phyloP scores from a whole-genome alignment of 2,888 invertebrate genomes.

The Pediacus dermestoides region DNA sequence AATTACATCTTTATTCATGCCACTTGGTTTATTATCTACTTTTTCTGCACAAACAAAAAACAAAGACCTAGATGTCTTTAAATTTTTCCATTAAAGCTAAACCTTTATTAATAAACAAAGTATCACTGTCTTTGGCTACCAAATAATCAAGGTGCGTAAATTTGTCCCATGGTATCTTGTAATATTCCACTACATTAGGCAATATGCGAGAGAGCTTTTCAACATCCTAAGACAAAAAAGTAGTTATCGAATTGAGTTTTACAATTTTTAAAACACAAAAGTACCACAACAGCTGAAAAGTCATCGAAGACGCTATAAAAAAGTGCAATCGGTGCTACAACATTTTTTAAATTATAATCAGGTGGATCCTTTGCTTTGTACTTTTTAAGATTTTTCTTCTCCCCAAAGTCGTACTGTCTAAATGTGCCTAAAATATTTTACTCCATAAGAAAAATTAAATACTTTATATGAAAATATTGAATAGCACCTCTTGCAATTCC shows the following conservation, averaged over 20 bases:
- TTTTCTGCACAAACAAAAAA: too few species aligned
- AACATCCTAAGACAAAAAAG: too few species aligned
- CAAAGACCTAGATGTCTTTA: too few species aligned
- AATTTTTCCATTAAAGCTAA: too few species aligned
- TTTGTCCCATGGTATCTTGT: constrained; percentile 28
- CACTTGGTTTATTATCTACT: too few species aligned
- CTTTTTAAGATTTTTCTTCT: constrained; percentile 24
- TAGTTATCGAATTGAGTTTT: too few species aligned
- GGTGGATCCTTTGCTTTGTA: constrained; percentile 46
- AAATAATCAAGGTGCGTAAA: constrained; percentile 54
- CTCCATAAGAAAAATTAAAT: too few species aligned
- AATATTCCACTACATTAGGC: constrained; percentile 37
- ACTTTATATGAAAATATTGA: constrained; percentile 18
- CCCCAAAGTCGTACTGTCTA: constrained; percentile 58
- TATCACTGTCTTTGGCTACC: constrained; percentile 48
- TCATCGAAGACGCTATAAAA: constrained; percentile 60
- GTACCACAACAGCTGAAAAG: too few species aligned
- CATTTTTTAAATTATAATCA: constrained; percentile 44
- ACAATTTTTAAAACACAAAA: too few species aligned
- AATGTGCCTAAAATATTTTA: constrained; percentile 48
- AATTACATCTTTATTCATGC: too few species aligned
- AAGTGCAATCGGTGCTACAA: constrained; percentile 47
- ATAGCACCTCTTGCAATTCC: constrained; percentile 48
- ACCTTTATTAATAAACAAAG: constrained; percentile 44
- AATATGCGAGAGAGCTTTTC: constrained; percentile 53